phyloP scores from a whole-genome alignment of 2,113 vertebrate genomes.

The Ranitomeya variabilis region DNA sequence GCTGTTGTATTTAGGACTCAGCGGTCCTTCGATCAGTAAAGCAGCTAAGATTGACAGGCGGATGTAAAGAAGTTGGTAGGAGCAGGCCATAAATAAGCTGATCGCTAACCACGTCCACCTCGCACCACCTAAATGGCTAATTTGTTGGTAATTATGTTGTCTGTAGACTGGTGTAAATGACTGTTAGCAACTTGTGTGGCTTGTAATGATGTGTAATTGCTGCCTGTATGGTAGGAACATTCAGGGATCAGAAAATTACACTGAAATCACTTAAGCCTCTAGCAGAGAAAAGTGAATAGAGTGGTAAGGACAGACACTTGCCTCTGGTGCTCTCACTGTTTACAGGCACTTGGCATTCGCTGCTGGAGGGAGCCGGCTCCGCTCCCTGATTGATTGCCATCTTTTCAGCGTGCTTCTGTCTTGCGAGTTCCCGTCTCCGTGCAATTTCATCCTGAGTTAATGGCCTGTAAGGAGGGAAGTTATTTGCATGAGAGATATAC shows the following conservation, averaged over 20 bases:
- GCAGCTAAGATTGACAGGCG: background rate
- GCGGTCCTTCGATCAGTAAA: background rate
- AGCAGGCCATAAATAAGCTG: constrained; percentile 5
- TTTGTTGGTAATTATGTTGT: constrained; percentile 41
- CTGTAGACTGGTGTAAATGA: constrained; percentile 20
- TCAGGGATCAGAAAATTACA: constrained; percentile 28
- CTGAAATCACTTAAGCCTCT: constrained; percentile 20
- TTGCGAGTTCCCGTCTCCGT: constrained; percentile 79
- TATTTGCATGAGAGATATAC: constrained; percentile 22
- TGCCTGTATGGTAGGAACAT: constrained; percentile 5
- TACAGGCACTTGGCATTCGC: constrained; percentile 48
- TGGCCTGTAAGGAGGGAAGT: constrained; percentile 71
- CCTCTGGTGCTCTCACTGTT: constrained; percentile 64
- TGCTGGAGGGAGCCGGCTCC: constrained; percentile 60
- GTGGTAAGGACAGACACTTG: constrained; percentile 56
- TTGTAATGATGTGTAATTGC: constrained; percentile 30
- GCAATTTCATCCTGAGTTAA: constrained; percentile 88
- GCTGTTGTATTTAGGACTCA: background rate
- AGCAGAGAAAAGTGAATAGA: constrained; percentile 29
- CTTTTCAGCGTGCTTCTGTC: constrained; percentile 83
- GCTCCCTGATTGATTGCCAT: constrained; percentile 70
- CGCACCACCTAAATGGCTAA: constrained; percentile 32
- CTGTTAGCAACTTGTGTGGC: constrained; percentile 13
- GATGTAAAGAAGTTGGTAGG: background rate
- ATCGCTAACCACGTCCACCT: constrained; percentile 13